phyloP scores from a whole-genome alignment of 2,113 vertebrate genomes.

The Colossoma macropomum region DNA sequence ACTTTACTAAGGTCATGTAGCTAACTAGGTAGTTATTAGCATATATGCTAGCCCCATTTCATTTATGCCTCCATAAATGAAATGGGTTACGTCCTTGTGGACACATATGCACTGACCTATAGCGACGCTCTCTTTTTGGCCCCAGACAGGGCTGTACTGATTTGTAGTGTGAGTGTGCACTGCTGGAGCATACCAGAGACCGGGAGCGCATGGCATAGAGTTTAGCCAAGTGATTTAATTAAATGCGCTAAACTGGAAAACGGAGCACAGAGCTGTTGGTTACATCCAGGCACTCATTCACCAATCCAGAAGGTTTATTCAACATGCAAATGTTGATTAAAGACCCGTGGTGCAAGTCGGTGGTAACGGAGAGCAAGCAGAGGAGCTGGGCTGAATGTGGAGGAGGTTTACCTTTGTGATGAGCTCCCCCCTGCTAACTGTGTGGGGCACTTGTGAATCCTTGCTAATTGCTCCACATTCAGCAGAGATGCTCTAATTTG shows the following conservation, averaged over 20 bases:
- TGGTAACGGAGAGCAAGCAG: not conserved
- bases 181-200: not conserved
- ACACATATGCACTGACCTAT: not conserved
- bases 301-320: conserved; percentile 9
- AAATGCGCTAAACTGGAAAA: conserved; percentile 23
- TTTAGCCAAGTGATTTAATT: conserved; percentile 29
- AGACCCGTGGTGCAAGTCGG: not conserved
- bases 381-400: not conserved
- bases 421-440: not conserved
- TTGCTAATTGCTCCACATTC: conserved; percentile 28
- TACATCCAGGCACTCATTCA: conserved; percentile 17
- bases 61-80: not conserved
- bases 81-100: too few relatives aligned
- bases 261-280: not conserved
- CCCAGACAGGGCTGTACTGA: not conserved
- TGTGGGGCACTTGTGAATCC: conserved; percentile 9
- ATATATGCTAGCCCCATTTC: not conserved
- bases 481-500: conserved; percentile 34
- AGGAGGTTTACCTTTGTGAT: not conserved
- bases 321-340: conserved; percentile 26
- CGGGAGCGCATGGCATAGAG: not conserved
- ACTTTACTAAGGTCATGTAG: not conserved
- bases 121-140: not conserved
- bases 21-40: not conserved
- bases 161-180: not conserved